phyloP scores from a whole-genome alignment of 2,888 invertebrate genomes.

The Sympetrum striolatum region DNA sequence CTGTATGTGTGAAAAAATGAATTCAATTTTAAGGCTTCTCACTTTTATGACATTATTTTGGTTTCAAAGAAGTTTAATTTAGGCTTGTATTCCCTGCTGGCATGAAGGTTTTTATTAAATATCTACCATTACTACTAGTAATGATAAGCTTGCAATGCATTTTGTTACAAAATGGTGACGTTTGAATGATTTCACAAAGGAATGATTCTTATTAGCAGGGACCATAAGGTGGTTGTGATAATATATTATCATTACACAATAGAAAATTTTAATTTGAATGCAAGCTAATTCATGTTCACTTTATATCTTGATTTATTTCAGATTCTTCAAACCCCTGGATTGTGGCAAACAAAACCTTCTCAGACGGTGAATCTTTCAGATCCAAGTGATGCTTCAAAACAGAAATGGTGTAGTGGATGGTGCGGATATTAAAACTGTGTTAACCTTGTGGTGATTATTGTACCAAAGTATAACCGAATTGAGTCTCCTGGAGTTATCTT shows the following conservation, averaged over 20 bases:
- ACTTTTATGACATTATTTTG: too few relatives aligned
- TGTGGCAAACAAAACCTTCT: conserved; percentile 67
- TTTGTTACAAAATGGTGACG: too few relatives aligned
- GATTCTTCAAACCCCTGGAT: conserved; percentile 93
- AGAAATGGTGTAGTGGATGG: conserved; percentile 24
- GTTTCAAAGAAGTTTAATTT: too few relatives aligned
- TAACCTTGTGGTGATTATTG: background rate
- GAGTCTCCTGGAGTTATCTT: background rate
- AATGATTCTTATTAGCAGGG: too few relatives aligned
- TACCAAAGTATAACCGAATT: background rate
- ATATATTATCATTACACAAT: background rate
- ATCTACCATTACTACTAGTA: too few relatives aligned
- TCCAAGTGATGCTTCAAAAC: background rate
- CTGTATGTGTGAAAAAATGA: too few relatives aligned
- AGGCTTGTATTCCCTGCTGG: too few relatives aligned
- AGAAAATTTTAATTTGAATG: background rate
- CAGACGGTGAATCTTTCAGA: background rate
- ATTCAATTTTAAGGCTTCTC: too few relatives aligned
- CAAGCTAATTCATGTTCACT: background rate
- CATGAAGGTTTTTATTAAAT: too few relatives aligned
- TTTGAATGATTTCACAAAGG: too few relatives aligned
- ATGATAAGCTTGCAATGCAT: too few relatives aligned
- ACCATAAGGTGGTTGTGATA: too few relatives aligned
- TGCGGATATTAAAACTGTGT: background rate
- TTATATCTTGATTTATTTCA: conserved; percentile 58